A percentile compares a stretch with the other conserved stretches of the same genome.
Evolutionary conservation across 2,113 vertebrate species (phyloP).

Genomic region (Ammospiza nelsoni): DNA sequence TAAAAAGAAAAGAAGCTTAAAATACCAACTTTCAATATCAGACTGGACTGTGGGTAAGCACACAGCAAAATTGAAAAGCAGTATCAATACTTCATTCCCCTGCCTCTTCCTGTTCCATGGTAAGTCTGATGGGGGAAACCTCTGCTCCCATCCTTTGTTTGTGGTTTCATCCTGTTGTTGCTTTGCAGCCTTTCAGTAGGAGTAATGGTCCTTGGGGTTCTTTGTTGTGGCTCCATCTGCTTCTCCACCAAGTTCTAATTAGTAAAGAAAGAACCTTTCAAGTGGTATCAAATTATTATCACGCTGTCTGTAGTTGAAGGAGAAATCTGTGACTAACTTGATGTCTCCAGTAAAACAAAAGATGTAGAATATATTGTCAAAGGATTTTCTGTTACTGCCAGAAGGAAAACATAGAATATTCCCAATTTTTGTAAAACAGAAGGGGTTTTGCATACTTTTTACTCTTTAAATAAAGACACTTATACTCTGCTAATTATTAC

Average conservation of each 20-base stretch:
- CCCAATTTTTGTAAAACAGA: slow-evolving; percentile 76
- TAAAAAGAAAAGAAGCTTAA: not conserved
- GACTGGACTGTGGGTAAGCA: not conserved
- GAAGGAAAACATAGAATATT: slow-evolving; percentile 65
- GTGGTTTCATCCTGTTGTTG: slow-evolving; percentile 8
- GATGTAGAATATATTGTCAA: slow-evolving; percentile 68
- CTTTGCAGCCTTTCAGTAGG: slow-evolving; percentile 7
- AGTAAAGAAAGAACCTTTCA: slow-evolving; percentile 55
- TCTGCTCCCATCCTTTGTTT: not conserved
- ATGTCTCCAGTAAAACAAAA: slow-evolving; percentile 68
- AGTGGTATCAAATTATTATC: slow-evolving; percentile 43
- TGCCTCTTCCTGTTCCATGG: not conserved
- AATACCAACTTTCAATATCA: not conserved
- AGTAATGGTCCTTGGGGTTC: not conserved
- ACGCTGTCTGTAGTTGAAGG: slow-evolving; percentile 37
- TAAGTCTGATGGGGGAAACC: not conserved
- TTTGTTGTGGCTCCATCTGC: slow-evolving; percentile 10
- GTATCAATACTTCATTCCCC: not conserved
- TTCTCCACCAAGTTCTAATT: slow-evolving; percentile 16
- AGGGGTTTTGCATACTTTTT: slow-evolving; percentile 82
- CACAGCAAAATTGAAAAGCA: not conserved
- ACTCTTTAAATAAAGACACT: slow-evolving; percentile 81
- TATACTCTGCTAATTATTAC: slow-evolving; percentile 77
- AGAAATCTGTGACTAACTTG: slow-evolving; percentile 70
- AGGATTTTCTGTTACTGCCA: slow-evolving; percentile 66